These are phyloP conservation scores for Paguma larvata DNA, from an alignment of 2,797 vertebrate species.

Conservation along the genomic window DNA sequence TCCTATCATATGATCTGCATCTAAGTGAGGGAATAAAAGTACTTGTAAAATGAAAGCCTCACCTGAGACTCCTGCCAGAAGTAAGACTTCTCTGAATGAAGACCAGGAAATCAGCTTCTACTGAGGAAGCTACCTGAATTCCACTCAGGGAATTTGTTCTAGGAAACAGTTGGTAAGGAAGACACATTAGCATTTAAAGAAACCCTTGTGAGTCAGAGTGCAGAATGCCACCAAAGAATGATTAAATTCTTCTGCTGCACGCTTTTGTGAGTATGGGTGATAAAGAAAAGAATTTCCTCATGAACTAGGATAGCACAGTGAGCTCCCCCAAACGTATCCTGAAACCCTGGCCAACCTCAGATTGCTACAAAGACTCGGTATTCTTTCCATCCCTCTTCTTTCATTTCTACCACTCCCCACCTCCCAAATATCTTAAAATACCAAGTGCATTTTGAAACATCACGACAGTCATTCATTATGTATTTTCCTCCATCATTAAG, in stretches of 20 bases:
- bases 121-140: conserved; percentile 78
- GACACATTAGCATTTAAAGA: conserved; percentile 86
- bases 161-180: conserved; percentile 62
- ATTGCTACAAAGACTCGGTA: not conserved
- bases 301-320: not conserved
- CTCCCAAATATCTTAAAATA: conserved; percentile 33
- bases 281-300: conserved; percentile 25
- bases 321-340: not conserved
- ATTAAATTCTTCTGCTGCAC: conserved; percentile 70
- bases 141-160: conserved; percentile 73
- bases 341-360: not conserved
- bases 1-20: conserved; percentile 72
- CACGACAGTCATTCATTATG: conserved; percentile 42
- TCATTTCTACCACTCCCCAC: not conserved
- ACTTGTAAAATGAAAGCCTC: conserved; percentile 77
- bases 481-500: conserved; percentile 68
- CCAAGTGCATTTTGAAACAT: conserved; percentile 46
- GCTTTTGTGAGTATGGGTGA: not conserved
- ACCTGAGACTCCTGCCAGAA: conserved; percentile 73
- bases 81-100: conserved; percentile 72
- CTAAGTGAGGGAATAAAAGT: conserved; percentile 82
- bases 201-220: conserved; percentile 70
- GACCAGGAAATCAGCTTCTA: conserved; percentile 84
- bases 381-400: not conserved
- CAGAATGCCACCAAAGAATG: conserved; percentile 75